Base-by-base conservation (phyloP, 2,113 vertebrate species). In the Sorex fumeus region DNA sequence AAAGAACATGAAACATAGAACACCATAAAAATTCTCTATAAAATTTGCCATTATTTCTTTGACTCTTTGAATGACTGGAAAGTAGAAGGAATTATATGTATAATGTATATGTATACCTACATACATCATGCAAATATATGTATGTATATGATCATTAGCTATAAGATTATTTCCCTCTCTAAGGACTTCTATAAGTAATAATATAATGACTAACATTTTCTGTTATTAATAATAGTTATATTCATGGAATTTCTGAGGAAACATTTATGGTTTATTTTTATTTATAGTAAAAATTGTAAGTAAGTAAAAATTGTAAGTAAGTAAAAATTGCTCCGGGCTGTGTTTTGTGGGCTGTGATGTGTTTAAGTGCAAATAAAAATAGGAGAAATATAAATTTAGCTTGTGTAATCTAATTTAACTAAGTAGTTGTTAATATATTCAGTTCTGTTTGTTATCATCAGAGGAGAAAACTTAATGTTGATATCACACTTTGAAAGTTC, bases 191-290 rank as follows among this genome's bases (percentile, higher is more conserved):
- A 93, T 96, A 88, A 93, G 62, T 57, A 94, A 83, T 93, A 93
- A 94, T 94, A 85, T 94, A 90, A 93, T 91, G 89, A 93, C 88
- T 91, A 95, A 87, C 74, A 75, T 62, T 72, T 87, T 77, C 75
- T 90, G 23, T 90, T 90, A 82, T 81, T 89, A 95, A 94, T 84
- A 90, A 74, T 71, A 89, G 70, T 28, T 91, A 34, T 53, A 75
- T 91, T 95, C 93, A 93, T 90, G 67, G 60, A 93, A 64, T 71
- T 92, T 89, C 60, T 95, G 74, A 82, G 88, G 62, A 96, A 93
- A 84, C 40, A 62, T 90, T 83, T 83, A 75, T 57, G 62, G 30
- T 34, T 85, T 86, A 81, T 83, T 97, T 90, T 91, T 89, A 91
- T 92, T 91, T 91, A 93, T 62, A 84, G 86, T 2, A 6, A 95